These are phyloP conservation scores for Cheilosia vulpina DNA, from an alignment of 2,888 invertebrate species.

Conservation along the genomic window DNA sequence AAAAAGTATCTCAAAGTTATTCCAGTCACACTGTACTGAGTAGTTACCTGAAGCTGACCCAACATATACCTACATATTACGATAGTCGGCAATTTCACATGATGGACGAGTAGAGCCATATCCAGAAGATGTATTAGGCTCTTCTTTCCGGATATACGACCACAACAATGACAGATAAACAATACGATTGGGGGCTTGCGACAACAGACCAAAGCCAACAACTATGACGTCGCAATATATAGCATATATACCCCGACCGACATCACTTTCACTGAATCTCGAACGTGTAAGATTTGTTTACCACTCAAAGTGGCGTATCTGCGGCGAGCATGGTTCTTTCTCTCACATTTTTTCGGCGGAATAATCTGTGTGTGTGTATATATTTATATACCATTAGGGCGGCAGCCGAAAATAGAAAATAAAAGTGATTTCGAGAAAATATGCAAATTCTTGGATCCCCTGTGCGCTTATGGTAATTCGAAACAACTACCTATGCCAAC, in stretches of 20 bases:
- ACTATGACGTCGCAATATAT: conserved; percentile 32
- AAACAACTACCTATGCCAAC: conserved; percentile 55
- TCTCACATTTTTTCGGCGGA: background rate
- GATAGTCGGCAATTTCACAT: conserved; percentile 17
- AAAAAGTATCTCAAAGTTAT: conserved; percentile 7
- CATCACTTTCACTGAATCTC: conserved; percentile 74
- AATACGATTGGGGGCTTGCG: conserved; percentile 16
- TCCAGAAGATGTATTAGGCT: conserved; percentile 7
- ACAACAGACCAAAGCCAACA: conserved; percentile 40
- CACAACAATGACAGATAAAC: conserved; percentile 43
- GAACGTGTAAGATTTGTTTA: conserved; percentile 60
- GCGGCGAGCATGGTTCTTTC: conserved; percentile 10
- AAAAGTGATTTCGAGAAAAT: conserved; percentile 68
- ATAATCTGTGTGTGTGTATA: too few species aligned
- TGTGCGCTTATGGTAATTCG: conserved; percentile 64
- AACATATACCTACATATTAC: background rate
- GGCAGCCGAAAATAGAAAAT: conserved; percentile 65
- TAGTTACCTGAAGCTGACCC: conserved; percentile 1
- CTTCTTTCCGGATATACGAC: conserved; percentile 56
- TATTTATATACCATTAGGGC: background rate
- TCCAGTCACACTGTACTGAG: conserved; percentile 11
- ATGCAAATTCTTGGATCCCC: conserved; percentile 63
- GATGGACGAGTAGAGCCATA: conserved; percentile 1
- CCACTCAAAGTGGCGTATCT: conserved; percentile 13
- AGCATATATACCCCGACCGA: background rate